Evolutionary conservation across 2,113 vertebrate species (phyloP).

Genomic region (Acanthisitta chloris): DNA sequence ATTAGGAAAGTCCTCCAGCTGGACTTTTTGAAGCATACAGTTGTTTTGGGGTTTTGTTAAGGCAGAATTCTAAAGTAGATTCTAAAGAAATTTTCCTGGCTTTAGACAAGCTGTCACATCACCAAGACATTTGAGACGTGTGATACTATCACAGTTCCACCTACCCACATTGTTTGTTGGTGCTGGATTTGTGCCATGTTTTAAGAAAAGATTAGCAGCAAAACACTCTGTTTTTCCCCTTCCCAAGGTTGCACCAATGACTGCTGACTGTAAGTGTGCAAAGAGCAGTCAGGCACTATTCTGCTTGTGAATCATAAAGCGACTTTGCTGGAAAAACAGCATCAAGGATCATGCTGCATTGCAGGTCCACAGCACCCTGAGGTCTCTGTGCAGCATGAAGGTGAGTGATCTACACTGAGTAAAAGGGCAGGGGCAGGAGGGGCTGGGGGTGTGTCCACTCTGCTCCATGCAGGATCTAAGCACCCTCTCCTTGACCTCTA

Average conservation of each 20-base stretch:
- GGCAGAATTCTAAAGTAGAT: not conserved
- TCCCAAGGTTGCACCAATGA: not conserved
- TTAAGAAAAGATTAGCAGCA: not conserved
- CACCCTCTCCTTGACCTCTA: not conserved
- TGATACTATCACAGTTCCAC: not conserved
- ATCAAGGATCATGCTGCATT: rapidly evolving
- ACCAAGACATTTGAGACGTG: not conserved
- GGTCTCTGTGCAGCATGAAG: rapidly evolving
- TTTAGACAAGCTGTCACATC: not conserved
- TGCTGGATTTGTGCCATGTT: not conserved
- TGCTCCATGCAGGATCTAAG: not conserved
- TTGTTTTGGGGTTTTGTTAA: not conserved
- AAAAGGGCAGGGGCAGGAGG: not conserved
- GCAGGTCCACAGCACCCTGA: rapidly evolving
- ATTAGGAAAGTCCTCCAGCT: not conserved
- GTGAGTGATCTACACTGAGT: not conserved
- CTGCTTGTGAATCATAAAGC: not conserved
- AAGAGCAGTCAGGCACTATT: not conserved
- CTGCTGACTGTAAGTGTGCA: not conserved
- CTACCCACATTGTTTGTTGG: not conserved
- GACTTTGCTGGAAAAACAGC: not conserved
- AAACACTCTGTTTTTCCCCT: not conserved
- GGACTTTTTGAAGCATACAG: not conserved
- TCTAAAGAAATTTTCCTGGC: not conserved
- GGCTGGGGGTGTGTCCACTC: not conserved